These are phyloP conservation scores for Pollenia amentaria DNA, from an alignment of 2,888 invertebrate species.

Conservation along the genomic window DNA sequence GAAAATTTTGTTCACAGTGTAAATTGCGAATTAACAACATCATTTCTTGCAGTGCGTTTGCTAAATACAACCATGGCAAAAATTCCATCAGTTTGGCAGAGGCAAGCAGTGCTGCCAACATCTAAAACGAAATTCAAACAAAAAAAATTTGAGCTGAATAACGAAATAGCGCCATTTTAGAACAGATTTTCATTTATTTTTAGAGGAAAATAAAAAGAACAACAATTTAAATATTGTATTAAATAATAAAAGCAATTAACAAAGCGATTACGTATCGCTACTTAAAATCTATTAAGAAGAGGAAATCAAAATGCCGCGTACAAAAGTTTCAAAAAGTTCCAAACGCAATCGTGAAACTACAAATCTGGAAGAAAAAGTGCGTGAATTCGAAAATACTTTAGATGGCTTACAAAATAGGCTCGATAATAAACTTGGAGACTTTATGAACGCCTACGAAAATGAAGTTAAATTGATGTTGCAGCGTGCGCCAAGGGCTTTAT, in stretches of 20 bases:
- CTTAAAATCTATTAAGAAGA: neutral
- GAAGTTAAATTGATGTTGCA: conserved; percentile 75
- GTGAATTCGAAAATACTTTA: conserved; percentile 80
- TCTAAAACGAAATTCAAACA: conserved; percentile 15
- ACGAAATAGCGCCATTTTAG: conserved; percentile 61
- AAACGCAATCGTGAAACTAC: conserved; percentile 83
- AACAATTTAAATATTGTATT: neutral
- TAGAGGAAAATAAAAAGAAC: conserved; percentile 12
- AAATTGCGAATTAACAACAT: too few relatives aligned
- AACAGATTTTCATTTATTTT: conserved; percentile 21
- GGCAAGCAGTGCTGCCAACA: conserved; percentile 54
- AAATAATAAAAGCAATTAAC: neutral
- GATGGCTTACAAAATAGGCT: conserved; percentile 78
- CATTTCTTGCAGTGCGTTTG: neutral
- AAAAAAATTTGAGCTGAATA: neutral
- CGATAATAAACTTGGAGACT: conserved; percentile 77
- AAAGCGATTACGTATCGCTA: conserved; percentile 33
- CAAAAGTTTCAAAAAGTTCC: conserved; percentile 82
- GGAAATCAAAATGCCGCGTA: conserved; percentile 81
- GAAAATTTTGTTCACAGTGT: too few relatives aligned
- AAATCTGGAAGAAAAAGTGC: conserved; percentile 82
- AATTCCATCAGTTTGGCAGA: conserved; percentile 8
- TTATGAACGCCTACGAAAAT: conserved; percentile 73
- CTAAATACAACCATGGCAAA: neutral
- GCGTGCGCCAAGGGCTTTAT: conserved; percentile 77